phyloP scores from a whole-genome alignment of 2,888 invertebrate species.

The Gymnocheta viridis region DNA sequence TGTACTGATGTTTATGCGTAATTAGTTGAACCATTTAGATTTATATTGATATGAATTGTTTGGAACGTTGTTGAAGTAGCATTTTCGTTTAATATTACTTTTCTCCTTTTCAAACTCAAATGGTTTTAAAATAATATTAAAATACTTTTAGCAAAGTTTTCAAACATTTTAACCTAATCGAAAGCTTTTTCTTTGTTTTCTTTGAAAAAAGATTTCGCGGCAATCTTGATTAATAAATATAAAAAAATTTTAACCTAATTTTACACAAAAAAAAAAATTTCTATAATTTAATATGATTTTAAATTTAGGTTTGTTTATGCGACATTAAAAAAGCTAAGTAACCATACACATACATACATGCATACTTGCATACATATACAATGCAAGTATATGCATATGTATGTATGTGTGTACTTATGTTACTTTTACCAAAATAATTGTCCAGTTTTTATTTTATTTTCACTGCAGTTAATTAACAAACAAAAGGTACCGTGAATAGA shows the following conservation, averaged over 20 bases:
- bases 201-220: no score
- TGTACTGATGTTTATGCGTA: no score
- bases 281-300: background rate
- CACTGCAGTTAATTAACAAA: slow-evolving; percentile 55
- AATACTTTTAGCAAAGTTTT: background rate
- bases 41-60: no score
- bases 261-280: background rate
- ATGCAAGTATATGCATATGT: background rate
- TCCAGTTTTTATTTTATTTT: slow-evolving; percentile 1
- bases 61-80: no score
- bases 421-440: slow-evolving; percentile 13
- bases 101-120: background rate
- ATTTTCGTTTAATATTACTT: background rate
- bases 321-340: slow-evolving; percentile 9
- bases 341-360: background rate
- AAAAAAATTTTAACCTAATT: background rate
- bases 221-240: no score
- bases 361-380: background rate
- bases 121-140: no score
- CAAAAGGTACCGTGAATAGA: slow-evolving; percentile 27
- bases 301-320: background rate
- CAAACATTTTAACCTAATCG: background rate
- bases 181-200: no score
- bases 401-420: background rate
- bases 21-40: no score